Percentiles rank a stretch among this genome's conserved stretches.
Conservation (phyloP, 2,888 invertebrate species). For the Noctua fimbriata region DNA sequence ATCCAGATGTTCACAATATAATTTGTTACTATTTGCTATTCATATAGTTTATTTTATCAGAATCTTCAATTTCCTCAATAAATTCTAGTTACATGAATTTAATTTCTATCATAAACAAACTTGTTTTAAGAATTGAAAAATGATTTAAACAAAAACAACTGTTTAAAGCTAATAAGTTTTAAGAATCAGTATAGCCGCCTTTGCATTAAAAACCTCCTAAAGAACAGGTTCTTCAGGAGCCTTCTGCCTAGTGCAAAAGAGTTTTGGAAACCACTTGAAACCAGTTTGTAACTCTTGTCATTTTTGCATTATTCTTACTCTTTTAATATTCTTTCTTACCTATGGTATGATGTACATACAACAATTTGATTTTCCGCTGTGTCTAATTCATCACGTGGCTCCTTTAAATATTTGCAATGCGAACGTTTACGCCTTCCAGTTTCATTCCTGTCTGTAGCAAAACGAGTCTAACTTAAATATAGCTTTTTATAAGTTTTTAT, state of each 20-base stretch:
- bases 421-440: slow-evolving; percentile 27
- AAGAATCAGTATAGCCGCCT: not conserved
- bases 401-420: slow-evolving; percentile 15
- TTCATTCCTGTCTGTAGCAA: slow-evolving; percentile 30
- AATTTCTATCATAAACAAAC: slow-evolving; percentile 4
- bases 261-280: not conserved
- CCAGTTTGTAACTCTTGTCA: not conserved
- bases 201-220: not conserved
- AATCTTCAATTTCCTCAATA: slow-evolving; percentile 11
- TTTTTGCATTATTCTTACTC: not conserved
- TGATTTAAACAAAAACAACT: not conserved
- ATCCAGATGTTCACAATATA: slow-evolving; percentile 7
- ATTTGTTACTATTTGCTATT: slow-evolving; percentile 22
- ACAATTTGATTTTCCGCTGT: not conserved
- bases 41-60: not conserved
- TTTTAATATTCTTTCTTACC: no score
- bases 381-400: not conserved
- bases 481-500: slow-evolving; percentile 70
- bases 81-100: slow-evolving; percentile 18
- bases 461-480: slow-evolving; percentile 52
- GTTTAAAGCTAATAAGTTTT: not conserved
- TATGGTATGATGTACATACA: not conserved
- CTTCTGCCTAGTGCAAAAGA: not conserved
- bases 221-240: not conserved
- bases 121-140: not conserved